Evolutionary conservation across 92 coral and sea anemone genomes (phyloP).

Genomic region (Chrysogorgia sp.): DNA sequence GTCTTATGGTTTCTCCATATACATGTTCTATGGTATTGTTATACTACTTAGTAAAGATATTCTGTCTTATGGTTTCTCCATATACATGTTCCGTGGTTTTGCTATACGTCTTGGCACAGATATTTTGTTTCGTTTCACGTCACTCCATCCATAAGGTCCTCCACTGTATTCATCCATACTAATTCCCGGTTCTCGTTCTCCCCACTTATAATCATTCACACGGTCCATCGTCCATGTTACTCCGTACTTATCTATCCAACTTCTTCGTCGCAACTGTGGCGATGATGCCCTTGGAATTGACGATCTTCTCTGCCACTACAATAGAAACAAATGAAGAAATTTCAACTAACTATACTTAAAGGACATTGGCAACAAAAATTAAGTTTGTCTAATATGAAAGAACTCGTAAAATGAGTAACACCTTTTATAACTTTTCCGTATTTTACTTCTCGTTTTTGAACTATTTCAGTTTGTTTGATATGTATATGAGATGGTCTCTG

Average conservation of each 20-base stretch:
- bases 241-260: conserved; percentile 32
- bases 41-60: too few species aligned
- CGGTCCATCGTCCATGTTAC: conserved; percentile 15
- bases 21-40: not conserved
- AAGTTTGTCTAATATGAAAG: too few species aligned
- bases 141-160: conserved; percentile 39
- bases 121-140: conserved; percentile 28
- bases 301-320: conserved; percentile 14
- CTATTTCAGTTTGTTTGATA: too few species aligned
- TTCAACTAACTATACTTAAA: not conserved
- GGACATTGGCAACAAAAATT: too few species aligned
- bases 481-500: too few species aligned
- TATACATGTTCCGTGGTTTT: conserved; percentile 3
- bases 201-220: conserved; percentile 38
- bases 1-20: not conserved
- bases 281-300: not conserved
- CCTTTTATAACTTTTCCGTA: too few species aligned
- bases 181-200: conserved; percentile 34
- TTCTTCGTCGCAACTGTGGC: not conserved
- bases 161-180: conserved; percentile 35
- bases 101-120: not conserved
- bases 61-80: not conserved
- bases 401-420: too few species aligned
- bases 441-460: too few species aligned
- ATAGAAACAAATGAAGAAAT: not conserved